These are phyloP conservation scores for Saturnia japonica DNA, from an alignment of 2,888 invertebrate genomes.

Conservation along the genomic window DNA sequence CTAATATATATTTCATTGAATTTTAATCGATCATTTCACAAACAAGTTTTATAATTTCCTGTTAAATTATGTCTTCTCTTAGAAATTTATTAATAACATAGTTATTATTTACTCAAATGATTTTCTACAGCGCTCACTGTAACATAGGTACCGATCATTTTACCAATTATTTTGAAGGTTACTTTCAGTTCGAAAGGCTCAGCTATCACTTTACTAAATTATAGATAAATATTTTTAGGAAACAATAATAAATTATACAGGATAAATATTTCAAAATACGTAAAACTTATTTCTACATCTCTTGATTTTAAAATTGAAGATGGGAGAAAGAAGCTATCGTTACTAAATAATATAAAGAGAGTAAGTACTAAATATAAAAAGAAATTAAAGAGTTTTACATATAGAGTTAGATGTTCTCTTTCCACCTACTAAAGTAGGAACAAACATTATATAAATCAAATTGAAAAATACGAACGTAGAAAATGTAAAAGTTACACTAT, in stretches of 20 bases:
- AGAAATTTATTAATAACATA: background rate
- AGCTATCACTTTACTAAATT: constrained; percentile 15
- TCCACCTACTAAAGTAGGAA: too few relatives aligned
- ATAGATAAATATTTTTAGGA: constrained; percentile 2
- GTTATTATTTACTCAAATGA: background rate
- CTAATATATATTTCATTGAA: too few relatives aligned
- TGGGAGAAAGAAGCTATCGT: background rate
- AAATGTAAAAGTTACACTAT: too few relatives aligned
- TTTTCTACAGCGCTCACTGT: constrained; percentile 4
- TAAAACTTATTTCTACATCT: background rate
- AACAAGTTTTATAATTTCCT: too few relatives aligned
- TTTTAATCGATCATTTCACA: too few relatives aligned
- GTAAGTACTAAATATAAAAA: too few relatives aligned
- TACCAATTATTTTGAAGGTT: constrained; percentile 22
- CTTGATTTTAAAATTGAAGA: background rate
- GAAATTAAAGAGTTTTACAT: too few relatives aligned
- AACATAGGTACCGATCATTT: constrained; percentile 18
- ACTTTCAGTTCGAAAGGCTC: constrained; percentile 2
- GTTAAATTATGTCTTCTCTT: background rate
- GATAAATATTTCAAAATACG: background rate
- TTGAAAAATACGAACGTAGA: background rate
- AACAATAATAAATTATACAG: background rate
- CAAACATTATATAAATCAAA: background rate
- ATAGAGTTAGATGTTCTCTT: too few relatives aligned
- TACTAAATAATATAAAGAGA: too few relatives aligned